phyloP scores from a whole-genome alignment of 2,888 invertebrate species.

The Drosophila koepferae region DNA sequence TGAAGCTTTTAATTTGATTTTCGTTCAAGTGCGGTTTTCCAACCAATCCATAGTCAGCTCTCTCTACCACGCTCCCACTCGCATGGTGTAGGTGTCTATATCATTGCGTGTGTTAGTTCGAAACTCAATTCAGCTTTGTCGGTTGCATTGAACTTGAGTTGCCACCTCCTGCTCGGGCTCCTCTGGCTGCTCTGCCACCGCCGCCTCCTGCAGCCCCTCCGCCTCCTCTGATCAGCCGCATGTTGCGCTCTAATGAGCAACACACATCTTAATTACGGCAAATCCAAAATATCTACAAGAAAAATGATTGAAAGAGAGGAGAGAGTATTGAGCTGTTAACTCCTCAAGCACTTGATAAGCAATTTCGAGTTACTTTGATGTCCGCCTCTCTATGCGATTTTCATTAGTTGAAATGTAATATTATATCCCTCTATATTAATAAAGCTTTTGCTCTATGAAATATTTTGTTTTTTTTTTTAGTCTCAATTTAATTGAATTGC shows the following conservation, averaged over 20 bases:
- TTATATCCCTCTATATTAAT: too few relatives aligned
- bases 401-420: background rate
- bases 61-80: background rate
- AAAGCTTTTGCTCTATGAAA: too few relatives aligned
- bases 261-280: slow-evolving; percentile 57
- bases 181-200: background rate
- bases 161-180: slow-evolving; percentile 2
- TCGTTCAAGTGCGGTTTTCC: slow-evolving; percentile 81
- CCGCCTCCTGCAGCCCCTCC: background rate
- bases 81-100: slow-evolving; percentile 7
- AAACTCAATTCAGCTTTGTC: slow-evolving; percentile 53
- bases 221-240: slow-evolving; percentile 21
- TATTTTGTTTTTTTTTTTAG: background rate
- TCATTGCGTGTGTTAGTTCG: slow-evolving; percentile 28
- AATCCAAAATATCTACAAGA: slow-evolving; percentile 6
- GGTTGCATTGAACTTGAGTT: slow-evolving; percentile 44
- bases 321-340: background rate
- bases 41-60: slow-evolving; percentile 15
- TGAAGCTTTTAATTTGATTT: slow-evolving; percentile 82
- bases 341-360: background rate
- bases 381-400: slow-evolving; percentile 7
- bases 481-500: slow-evolving; percentile 13
- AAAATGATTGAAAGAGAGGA: background rate
- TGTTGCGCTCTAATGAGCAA: slow-evolving; percentile 57
- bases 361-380: background rate